phyloP scores from a whole-genome alignment of 2,888 invertebrate species.

The Malthinus seriepunctatus region DNA sequence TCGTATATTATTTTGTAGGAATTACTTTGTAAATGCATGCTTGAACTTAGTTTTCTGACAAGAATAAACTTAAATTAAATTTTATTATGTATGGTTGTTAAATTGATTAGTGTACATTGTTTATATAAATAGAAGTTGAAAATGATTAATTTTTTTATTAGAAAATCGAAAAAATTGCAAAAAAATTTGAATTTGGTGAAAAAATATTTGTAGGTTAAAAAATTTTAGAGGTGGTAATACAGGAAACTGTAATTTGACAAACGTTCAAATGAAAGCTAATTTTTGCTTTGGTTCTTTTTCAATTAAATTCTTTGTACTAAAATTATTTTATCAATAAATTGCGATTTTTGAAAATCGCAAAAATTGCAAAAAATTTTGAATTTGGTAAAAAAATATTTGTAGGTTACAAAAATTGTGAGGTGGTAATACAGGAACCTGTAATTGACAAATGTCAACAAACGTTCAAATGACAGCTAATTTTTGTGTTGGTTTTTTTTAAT shows the following conservation, averaged over 20 bases:
- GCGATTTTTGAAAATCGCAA: no score
- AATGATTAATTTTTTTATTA: no score
- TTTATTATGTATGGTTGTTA: conserved; percentile 3
- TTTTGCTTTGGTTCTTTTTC: not conserved
- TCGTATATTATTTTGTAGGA: not conserved
- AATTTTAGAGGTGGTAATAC: no score
- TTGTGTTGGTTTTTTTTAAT: not conserved
- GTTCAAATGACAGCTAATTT: conserved; percentile 2
- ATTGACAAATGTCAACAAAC: not conserved
- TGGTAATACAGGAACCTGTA: no score
- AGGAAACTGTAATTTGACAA: not conserved
- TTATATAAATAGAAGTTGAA: not conserved
- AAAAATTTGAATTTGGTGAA: no score
- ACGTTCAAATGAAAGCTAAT: not conserved
- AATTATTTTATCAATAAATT: no score
- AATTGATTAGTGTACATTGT: conserved; percentile 2
- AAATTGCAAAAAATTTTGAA: no score
- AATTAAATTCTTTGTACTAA: not conserved
- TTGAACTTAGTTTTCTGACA: conserved; percentile 1
- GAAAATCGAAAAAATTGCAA: no score
- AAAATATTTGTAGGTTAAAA: no score
- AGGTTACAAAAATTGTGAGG: no score
- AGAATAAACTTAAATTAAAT: not conserved
- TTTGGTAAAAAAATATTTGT: no score
- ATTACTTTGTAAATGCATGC: conserved; percentile 7